A percentile compares a stretch with the other conserved stretches of the same genome.
These are phyloP conservation scores for Agrotis ipsilon DNA, from an alignment of 2,888 invertebrate genomes.

Conservation along the genomic window DNA sequence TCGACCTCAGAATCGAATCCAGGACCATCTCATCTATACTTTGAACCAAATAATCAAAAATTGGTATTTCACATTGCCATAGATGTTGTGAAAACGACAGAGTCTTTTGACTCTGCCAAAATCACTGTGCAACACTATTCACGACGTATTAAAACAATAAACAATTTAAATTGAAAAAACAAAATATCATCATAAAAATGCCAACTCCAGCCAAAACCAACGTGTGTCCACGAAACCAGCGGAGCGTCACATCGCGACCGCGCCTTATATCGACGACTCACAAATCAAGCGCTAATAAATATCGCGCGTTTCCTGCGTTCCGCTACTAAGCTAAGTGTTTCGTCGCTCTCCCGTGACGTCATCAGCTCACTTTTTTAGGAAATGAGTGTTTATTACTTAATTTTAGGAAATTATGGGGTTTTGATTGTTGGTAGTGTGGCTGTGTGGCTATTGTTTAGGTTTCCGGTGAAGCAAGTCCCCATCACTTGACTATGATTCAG, in stretches of 20 bases:
- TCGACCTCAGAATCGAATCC: no score
- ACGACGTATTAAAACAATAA: background rate
- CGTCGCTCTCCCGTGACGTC: conserved; percentile 59
- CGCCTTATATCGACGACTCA: conserved; percentile 84
- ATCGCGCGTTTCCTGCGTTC: conserved; percentile 85
- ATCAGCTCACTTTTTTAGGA: conserved; percentile 62
- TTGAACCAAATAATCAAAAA: no score
- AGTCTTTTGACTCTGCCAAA: no score
- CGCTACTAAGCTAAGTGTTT: conserved; percentile 63
- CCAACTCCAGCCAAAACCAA: conserved; percentile 30
- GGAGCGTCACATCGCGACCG: conserved; percentile 85
- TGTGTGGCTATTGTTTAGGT: conserved; percentile 48
- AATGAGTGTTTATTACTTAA: conserved; percentile 66
- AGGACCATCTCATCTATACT: no score
- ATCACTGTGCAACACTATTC: background rate
- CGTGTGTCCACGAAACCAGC: conserved; percentile 65
- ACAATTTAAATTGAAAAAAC: conserved; percentile 7
- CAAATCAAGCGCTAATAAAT: conserved; percentile 90
- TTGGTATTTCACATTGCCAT: no score
- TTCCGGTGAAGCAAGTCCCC: conserved; percentile 50
- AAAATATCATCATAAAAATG: conserved; percentile 30
- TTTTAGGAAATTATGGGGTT: conserved; percentile 61
- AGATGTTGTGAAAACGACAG: no score
- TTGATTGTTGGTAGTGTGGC: conserved; percentile 47
- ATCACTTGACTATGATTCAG: conserved; percentile 15